phyloP scores from a whole-genome alignment of 2,888 invertebrate genomes.

The Lepidocyrtinus sp. region DNA sequence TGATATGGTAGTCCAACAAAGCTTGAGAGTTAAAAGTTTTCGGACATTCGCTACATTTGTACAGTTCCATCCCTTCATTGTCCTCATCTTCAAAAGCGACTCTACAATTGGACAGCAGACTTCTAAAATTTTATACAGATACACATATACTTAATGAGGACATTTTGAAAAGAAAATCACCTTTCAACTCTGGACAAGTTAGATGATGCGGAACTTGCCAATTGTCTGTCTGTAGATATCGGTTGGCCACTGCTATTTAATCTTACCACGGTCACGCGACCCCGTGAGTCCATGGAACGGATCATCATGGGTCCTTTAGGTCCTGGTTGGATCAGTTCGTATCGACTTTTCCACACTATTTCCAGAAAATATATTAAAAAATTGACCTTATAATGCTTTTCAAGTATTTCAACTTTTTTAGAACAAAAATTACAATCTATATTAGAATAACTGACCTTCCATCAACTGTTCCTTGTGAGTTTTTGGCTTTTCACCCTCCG shows the following conservation, averaged over 20 bases:
- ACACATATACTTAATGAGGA: constrained; percentile 17
- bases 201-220: constrained; percentile 56
- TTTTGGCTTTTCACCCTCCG: constrained; percentile 56
- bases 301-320: constrained; percentile 67
- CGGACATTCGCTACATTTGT: constrained; percentile 64
- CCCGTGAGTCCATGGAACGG: constrained; percentile 65
- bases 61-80: constrained; percentile 47
- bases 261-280: constrained; percentile 65
- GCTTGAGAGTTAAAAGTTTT: constrained; percentile 62
- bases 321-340: constrained; percentile 66
- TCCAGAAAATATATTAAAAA: no score
- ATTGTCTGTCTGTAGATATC: constrained; percentile 53
- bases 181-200: constrained; percentile 59
- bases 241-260: constrained; percentile 63
- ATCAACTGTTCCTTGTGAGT: constrained; percentile 61
- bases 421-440: not conserved
- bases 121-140: constrained; percentile 55
- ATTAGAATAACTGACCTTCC: constrained; percentile 49
- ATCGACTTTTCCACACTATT: constrained; percentile 68
- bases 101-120: constrained; percentile 60
- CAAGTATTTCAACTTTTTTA: no score
- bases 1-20: constrained; percentile 65
- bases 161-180: constrained; percentile 45
- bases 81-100: constrained; percentile 55
- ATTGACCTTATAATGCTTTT: no score